Percentiles rank a stretch among this genome's conserved stretches.
phyloP scores from a whole-genome alignment of 2,888 invertebrate genomes.

The Euclidia mi region DNA sequence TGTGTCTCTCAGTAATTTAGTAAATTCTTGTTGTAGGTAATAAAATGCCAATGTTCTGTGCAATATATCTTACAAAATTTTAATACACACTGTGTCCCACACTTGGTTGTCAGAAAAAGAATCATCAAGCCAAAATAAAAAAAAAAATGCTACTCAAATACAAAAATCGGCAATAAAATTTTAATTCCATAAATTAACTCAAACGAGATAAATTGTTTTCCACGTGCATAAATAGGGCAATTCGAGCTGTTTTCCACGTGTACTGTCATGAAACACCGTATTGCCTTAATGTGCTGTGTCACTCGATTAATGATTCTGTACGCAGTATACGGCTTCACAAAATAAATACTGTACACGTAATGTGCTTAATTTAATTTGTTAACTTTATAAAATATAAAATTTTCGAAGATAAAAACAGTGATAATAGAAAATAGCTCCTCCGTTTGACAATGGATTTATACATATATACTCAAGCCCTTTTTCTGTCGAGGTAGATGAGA shows the following conservation, averaged over 20 bases:
- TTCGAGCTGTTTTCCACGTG: slow-evolving; percentile 44
- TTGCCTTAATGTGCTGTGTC: slow-evolving; percentile 52
- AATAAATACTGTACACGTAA: slow-evolving; percentile 19
- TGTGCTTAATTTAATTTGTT: background rate
- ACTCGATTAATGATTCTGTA: slow-evolving; percentile 47
- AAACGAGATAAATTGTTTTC: slow-evolving; percentile 43
- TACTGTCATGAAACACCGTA: slow-evolving; percentile 48
- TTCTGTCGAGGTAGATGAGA: too few relatives aligned
- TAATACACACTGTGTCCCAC: too few relatives aligned
- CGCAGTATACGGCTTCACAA: slow-evolving; percentile 21
- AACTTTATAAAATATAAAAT: background rate
- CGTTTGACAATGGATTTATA: too few relatives aligned
- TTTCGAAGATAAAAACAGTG: too few relatives aligned
- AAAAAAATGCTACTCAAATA: background rate
- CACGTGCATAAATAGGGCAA: slow-evolving; percentile 44
- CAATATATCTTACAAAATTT: too few relatives aligned
- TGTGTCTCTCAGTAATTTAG: too few relatives aligned
- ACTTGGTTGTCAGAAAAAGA: too few relatives aligned
- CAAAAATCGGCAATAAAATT: background rate
- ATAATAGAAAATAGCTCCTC: too few relatives aligned
- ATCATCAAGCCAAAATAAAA: background rate
- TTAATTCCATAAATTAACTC: slow-evolving; percentile 44
- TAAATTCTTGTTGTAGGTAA: too few relatives aligned
- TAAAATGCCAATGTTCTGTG: too few relatives aligned
- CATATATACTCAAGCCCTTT: too few relatives aligned